Conservation (phyloP, 2,797 vertebrate genomes). For the Onychomys arenicola region DNA sequence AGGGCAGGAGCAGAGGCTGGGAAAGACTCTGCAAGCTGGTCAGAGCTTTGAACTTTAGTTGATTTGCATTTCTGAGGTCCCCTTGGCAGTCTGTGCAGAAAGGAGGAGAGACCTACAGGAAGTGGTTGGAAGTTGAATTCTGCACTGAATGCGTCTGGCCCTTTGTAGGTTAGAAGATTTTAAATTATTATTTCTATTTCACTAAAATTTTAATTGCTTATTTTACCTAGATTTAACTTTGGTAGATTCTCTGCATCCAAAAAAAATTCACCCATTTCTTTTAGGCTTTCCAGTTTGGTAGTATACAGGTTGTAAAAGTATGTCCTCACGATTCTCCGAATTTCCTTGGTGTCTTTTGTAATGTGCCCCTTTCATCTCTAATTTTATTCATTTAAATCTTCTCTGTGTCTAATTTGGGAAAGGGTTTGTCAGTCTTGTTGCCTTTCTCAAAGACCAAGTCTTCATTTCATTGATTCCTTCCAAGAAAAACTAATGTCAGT, state of each 20-base stretch:
- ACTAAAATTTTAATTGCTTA: not conserved
- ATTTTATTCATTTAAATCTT: not conserved
- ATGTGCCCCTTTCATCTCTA: not conserved
- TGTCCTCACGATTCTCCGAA: too few relatives aligned
- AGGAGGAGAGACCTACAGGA: not conserved
- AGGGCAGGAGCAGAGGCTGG: not conserved
- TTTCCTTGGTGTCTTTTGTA: not conserved
- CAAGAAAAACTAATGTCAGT: not conserved
- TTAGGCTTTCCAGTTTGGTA: not conserved
- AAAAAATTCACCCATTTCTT: not conserved
- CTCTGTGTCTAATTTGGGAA: not conserved
- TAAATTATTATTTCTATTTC: not conserved
- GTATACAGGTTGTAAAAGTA: not conserved
- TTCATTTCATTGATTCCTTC: not conserved
- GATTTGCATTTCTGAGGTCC: not conserved
- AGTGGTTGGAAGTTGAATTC: not conserved
- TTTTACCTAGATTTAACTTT: not conserved
- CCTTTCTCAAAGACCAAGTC: not conserved
- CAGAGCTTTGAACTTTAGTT: not conserved
- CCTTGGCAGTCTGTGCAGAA: not conserved
- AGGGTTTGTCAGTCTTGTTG: not conserved
- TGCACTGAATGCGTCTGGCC: too few relatives aligned
- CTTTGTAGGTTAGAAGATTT: not conserved
- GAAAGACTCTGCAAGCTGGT: not conserved
- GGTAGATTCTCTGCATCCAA: not conserved